Conservation (phyloP, 2,797 vertebrate genomes). For the Cottoperca gobio region DNA sequence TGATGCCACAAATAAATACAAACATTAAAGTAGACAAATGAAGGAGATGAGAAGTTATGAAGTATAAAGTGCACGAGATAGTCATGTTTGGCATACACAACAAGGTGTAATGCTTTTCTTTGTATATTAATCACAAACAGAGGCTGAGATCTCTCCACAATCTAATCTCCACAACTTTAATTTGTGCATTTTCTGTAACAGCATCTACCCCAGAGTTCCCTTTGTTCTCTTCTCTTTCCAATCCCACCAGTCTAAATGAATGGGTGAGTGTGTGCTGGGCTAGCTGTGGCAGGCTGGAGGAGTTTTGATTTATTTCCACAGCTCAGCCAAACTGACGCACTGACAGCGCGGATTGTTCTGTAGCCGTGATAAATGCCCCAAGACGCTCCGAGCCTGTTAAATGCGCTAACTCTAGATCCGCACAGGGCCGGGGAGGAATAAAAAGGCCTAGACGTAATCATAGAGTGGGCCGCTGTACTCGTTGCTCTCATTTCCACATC, state of each 20-base stretch:
- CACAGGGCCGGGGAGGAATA: constrained; percentile 25
- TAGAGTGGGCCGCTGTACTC: constrained; percentile 27
- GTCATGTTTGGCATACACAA: neutral
- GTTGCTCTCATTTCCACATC: constrained; percentile 68
- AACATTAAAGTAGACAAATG: constrained; percentile 12
- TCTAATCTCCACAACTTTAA: constrained; percentile 23
- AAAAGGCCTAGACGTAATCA: constrained; percentile 39
- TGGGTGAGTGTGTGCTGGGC: constrained; percentile 50
- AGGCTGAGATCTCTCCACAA: constrained; percentile 1
- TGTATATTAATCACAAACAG: constrained; percentile 16
- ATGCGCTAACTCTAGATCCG: constrained; percentile 63
- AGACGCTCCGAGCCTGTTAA: constrained; percentile 60
- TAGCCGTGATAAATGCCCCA: constrained; percentile 78
- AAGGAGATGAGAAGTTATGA: neutral
- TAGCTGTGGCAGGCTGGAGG: constrained; percentile 67
- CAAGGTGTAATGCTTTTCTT: neutral
- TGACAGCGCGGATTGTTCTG: constrained; percentile 74
- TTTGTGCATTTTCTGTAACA: constrained; percentile 7
- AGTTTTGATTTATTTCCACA: constrained; percentile 78
- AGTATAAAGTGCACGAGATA: neutral
- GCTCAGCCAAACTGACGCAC: constrained; percentile 69
- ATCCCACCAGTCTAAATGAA: constrained; percentile 46
- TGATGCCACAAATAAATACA: neutral
- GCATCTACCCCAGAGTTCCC: constrained; percentile 11
- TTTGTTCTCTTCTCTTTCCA: neutral